Conservation (phyloP, 92 coral and sea anemone species). For the Meandrina meandrites region DNA sequence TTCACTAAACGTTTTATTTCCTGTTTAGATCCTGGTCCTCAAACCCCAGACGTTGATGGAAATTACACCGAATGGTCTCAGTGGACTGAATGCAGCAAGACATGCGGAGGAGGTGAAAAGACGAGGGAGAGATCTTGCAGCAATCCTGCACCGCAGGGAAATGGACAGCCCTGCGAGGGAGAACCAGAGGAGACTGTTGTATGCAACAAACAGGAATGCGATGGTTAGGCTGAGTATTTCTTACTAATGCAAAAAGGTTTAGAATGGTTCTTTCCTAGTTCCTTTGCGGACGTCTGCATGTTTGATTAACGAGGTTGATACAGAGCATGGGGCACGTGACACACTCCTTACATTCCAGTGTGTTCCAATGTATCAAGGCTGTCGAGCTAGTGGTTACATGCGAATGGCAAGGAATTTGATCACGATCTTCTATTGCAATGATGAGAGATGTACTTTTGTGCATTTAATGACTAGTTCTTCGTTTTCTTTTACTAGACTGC, state of each 20-base stretch:
- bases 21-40: not conserved
- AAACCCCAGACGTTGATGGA: slow-evolving; percentile 46
- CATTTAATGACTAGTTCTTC: not conserved
- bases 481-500: slow-evolving; percentile 18
- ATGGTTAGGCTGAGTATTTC: not conserved
- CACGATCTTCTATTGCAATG: too few species aligned
- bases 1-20: not conserved
- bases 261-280: not conserved
- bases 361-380: too few species aligned
- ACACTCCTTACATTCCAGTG: too few species aligned
- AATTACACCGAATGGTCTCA: slow-evolving; percentile 41
- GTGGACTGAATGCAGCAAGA: slow-evolving; percentile 49
- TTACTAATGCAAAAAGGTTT: not conserved
- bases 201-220: slow-evolving; percentile 16
- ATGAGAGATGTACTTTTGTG: too few species aligned
- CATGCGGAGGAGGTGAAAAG: slow-evolving; percentile 57
- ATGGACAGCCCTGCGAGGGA: slow-evolving; percentile 44
- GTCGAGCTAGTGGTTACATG: too few species aligned
- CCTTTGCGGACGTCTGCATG: too few species aligned
- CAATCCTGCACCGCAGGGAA: slow-evolving; percentile 42
- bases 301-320: too few species aligned
- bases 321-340: too few species aligned
- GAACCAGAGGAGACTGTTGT: slow-evolving; percentile 28
- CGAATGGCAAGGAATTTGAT: too few species aligned
- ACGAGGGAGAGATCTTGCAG: slow-evolving; percentile 39